These are phyloP conservation scores for Anisognathus igniventris DNA, from an alignment of 2,797 vertebrate species.

Conservation along the genomic window DNA sequence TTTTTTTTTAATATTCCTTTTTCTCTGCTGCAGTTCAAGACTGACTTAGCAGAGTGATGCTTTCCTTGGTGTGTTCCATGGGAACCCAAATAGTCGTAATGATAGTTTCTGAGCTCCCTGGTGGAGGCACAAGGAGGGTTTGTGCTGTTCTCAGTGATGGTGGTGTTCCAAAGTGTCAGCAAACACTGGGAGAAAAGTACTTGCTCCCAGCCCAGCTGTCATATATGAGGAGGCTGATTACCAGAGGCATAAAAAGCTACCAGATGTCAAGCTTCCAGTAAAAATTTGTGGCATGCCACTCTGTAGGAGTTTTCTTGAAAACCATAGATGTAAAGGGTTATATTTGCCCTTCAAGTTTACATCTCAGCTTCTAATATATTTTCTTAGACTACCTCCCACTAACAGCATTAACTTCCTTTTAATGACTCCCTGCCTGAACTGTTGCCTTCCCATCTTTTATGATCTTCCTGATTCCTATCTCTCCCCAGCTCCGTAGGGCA, in stretches of 20 bases:
- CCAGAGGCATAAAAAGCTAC: background rate
- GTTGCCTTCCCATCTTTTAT: background rate
- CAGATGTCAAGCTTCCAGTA: background rate
- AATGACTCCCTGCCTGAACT: background rate
- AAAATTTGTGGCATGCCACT: background rate
- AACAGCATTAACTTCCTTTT: background rate
- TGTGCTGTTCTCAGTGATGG: background rate
- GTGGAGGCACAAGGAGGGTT: background rate
- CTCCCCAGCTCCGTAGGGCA: background rate
- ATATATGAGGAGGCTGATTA: background rate
- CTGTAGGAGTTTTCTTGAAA: background rate
- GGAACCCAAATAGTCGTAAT: background rate
- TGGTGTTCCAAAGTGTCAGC: background rate
- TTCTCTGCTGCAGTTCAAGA: background rate
- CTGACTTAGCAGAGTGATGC: background rate
- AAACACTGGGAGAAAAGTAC: background rate
- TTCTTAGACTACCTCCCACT: slow-evolving; percentile 31
- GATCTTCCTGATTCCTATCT: background rate
- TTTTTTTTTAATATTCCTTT: background rate
- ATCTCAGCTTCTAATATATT: background rate
- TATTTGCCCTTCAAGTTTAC: background rate
- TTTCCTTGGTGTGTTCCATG: background rate
- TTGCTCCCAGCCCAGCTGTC: background rate
- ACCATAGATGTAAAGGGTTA: background rate
- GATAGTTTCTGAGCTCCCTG: background rate